phyloP scores from a whole-genome alignment of 2,797 vertebrate genomes.

The Synanceia verrucosa region DNA sequence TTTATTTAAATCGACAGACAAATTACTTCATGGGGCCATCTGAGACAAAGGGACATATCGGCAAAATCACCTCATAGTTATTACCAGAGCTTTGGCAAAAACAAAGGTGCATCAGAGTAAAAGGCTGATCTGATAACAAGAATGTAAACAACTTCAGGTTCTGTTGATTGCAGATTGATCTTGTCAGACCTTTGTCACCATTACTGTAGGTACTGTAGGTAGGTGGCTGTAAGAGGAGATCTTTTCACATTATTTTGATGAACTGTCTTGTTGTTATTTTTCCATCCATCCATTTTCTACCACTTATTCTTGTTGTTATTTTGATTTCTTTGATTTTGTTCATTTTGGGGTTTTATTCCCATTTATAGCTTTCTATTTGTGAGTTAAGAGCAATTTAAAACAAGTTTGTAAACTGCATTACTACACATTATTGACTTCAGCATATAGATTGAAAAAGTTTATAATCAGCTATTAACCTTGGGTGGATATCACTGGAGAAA shows the following conservation, averaged over 20 bases:
- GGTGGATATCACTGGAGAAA: not conserved
- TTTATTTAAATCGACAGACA: slow-evolving; percentile 60
- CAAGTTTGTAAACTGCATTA: not conserved
- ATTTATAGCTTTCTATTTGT: not conserved
- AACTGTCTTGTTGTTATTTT: slow-evolving; percentile 15
- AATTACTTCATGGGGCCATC: slow-evolving; percentile 43
- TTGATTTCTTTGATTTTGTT: too few relatives aligned
- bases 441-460: not conserved
- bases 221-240: slow-evolving; percentile 15
- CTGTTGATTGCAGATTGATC: slow-evolving; percentile 15
- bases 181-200: not conserved
- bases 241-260: slow-evolving; percentile 3
- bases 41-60: slow-evolving; percentile 43
- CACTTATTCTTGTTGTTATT: slow-evolving; percentile 13
- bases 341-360: too few relatives aligned
- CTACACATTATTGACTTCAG: not conserved
- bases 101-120: slow-evolving; percentile 21
- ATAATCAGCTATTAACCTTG: not conserved
- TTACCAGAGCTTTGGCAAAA: slow-evolving; percentile 37
- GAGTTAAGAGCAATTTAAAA: not conserved
- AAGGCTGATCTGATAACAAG: slow-evolving; percentile 42
- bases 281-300: too few relatives aligned
- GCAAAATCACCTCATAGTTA: slow-evolving; percentile 43
- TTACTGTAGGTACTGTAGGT: too few relatives aligned
- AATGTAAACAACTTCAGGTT: slow-evolving; percentile 45